Evolutionary conservation across 2,113 vertebrate species (phyloP), one percentile per base, ranked within the genome.

Genomic region (Dasyprocta punctata): DNA sequence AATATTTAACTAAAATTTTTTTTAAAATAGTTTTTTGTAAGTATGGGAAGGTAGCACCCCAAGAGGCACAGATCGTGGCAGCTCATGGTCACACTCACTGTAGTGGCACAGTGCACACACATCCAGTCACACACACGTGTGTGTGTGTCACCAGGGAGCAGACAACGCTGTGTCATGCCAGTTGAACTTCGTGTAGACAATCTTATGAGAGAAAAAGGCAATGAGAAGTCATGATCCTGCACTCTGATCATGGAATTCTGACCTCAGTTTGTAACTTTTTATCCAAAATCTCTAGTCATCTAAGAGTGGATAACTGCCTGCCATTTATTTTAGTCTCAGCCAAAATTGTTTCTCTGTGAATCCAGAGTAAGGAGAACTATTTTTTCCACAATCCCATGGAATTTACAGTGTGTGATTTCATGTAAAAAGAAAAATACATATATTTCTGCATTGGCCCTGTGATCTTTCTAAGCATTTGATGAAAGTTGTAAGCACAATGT

Each of bases 381-480:
- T 95, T 98, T 97, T 98, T 97, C 94, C 82, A 94, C 98, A 98
- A 95, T 98, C 98, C 98, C 98, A 96, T 93, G 98, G 97, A 97
- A 98, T 98, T 99, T 99, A 99, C 99, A 99, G 99, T 99, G 99
- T 99, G 99, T 99, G 99, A 99, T 99, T 99, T 99, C 99, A 98
- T 99, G 99, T 99, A 99, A 98, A 99, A 98, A 98, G 98, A 94
- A 94, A 98, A 99, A 99, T 99, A 99, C 98, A 97, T 99, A 98
- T 98, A 98, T 99, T 99, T 99, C 99, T 99, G 83, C 97, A 97
- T 98, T 98, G 97, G 98, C 98, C 98, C 98, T 97, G 98, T 97
- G 98, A 97, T 98, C 98, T 99, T 98, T 99, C 98, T 99, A 98
- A 98, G 98, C 98, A 97, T 95, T 98, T 98, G 84, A 97, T 98